Base-by-base conservation (phyloP, 2,113 vertebrate species). In the Bubalus kerabau region DNA sequence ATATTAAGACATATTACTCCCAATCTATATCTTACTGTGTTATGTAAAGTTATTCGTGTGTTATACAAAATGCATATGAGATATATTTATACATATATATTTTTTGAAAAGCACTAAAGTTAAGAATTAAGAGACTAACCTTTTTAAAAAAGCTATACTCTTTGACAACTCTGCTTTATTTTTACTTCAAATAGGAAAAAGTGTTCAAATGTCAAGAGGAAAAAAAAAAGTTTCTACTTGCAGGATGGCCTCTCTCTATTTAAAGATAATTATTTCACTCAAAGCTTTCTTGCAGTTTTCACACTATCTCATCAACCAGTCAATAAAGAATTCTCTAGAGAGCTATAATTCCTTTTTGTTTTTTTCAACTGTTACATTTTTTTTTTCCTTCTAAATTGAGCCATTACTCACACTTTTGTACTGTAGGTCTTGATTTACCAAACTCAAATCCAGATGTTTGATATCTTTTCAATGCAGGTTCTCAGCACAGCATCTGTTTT, bases 261-360 rank as follows among this genome's bases (percentile, higher is more conserved):
- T 97, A 95, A 96, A 94, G 81, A 64, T 50, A 13, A 57, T 92
- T 59, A 62, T 96, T 97, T 94, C 76, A 94, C 30, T 16, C 52
- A 74, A 28, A 90, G 54, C 54, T 93, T 97, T 87, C 64, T 94
- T 48, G 46, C 52, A 54, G 85, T 94, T 97, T 95, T 88, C 46
- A 84, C 24, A 80, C 80, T 64, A 71, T 87, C 93, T 90, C 93
- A 96, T 97, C 95, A 97, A n/a, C 62, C 87, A 92, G 87, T 92
- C 88, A 97, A 95, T 94, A 96, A 96, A 94, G 46, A 95, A 83
- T 94, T 94, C 87, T 84, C 59, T 54, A 28, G 46, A 97, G 6
- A 95, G 40, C 28, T 93, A 56, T 87, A 87, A 71, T 94, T 93
- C 78, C 1, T 91, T 94, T 91, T 91, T 87, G 90, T 84, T 90